phyloP scores from a whole-genome alignment of 2,888 invertebrate species.

The Bibio marci region DNA sequence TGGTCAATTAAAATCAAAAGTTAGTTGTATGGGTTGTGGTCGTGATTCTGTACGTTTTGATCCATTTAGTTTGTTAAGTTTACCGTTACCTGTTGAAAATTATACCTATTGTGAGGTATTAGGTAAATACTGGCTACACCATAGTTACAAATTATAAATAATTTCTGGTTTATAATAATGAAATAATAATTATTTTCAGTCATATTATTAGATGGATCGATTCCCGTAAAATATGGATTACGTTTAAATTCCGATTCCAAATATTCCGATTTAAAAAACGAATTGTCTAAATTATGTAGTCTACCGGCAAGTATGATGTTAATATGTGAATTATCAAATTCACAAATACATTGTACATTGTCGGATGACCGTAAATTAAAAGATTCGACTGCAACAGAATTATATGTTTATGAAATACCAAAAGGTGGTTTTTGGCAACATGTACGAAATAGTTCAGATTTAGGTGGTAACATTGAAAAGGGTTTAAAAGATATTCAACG shows the following conservation, averaged over 20 bases:
- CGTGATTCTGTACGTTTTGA: slow-evolving; percentile 78
- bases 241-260: slow-evolving; percentile 69
- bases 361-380: slow-evolving; percentile 35
- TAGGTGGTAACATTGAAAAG: slow-evolving; percentile 26
- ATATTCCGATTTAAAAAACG: slow-evolving; percentile 56
- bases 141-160: slow-evolving; percentile 1
- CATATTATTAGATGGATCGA: slow-evolving; percentile 60
- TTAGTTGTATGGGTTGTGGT: slow-evolving; percentile 65
- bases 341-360: slow-evolving; percentile 44
- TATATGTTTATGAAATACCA: slow-evolving; percentile 56
- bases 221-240: slow-evolving; percentile 71
- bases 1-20: slow-evolving; percentile 78
- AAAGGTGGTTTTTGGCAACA: slow-evolving; percentile 19
- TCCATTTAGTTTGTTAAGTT: slow-evolving; percentile 76
- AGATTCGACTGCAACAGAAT: slow-evolving; percentile 33
- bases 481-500: slow-evolving; percentile 29
- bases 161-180: slow-evolving; percentile 5
- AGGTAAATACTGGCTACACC: too few relatives aligned
- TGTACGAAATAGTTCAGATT: slow-evolving; percentile 23
- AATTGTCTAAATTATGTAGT: slow-evolving; percentile 44
- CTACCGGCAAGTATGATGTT: slow-evolving; percentile 44
- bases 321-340: slow-evolving; percentile 53
- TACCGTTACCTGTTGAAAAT: slow-evolving; percentile 83
- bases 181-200: slow-evolving; percentile 30
- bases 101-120: slow-evolving; percentile 58